A percentile compares a stretch with the other conserved stretches of the same genome.
phyloP scores from a whole-genome alignment of 2,797 vertebrate genomes.

The Girardinus metallicus region DNA sequence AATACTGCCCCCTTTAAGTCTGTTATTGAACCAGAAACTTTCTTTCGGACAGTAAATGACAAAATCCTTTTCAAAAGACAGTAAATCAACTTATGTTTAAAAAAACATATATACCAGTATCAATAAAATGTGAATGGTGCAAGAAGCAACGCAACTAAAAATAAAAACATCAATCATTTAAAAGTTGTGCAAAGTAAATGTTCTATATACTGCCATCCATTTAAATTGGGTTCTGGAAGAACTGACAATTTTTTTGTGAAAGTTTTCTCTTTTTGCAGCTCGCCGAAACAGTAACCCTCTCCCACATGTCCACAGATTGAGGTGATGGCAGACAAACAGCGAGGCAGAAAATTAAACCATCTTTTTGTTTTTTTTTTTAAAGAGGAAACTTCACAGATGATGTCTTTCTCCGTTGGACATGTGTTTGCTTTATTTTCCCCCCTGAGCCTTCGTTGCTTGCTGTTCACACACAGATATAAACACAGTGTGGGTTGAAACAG shows the following conservation, averaged over 20 bases:
- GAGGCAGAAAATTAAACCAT: not conserved
- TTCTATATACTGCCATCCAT: not conserved
- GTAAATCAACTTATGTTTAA: not conserved
- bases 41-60: not conserved
- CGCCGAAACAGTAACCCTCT: not conserved
- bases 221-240: not conserved
- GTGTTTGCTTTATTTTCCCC: slow-evolving; percentile 13
- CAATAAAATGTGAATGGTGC: not conserved
- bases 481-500: slow-evolving; percentile 31
- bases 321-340: not conserved
- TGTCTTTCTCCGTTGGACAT: not conserved
- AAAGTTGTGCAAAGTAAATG: not conserved
- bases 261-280: not conserved
- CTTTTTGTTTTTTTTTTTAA: not conserved
- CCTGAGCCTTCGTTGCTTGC: slow-evolving; percentile 24
- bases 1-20: too few relatives aligned
- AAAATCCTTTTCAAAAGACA: not conserved
- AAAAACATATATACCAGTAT: not conserved
- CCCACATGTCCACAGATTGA: not conserved
- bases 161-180: not conserved
- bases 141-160: not conserved
- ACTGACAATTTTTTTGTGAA: not conserved
- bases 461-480: slow-evolving; percentile 45
- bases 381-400: not conserved
- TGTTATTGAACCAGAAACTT: not conserved